Evolutionary conservation across 2,797 vertebrate genomes (phyloP).

Genomic region (Somateria mollissima): DNA sequence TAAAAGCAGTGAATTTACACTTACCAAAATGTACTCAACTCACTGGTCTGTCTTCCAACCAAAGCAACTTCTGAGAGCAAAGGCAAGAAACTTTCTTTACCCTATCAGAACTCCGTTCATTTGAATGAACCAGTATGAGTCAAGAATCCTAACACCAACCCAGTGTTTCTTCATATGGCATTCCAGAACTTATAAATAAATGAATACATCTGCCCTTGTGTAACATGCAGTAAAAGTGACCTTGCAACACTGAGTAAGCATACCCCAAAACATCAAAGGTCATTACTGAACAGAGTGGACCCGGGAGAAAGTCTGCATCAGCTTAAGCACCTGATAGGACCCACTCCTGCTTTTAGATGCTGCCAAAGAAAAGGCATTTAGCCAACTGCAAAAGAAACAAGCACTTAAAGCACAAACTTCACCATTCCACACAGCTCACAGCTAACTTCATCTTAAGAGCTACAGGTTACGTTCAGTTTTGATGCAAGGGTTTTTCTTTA

Average conservation of each 20-base stretch:
- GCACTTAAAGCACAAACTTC: not conserved
- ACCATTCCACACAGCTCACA: not conserved
- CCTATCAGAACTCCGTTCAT: not conserved
- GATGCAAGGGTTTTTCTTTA: not conserved
- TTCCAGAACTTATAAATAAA: not conserved
- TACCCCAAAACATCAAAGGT: slow-evolving; percentile 26
- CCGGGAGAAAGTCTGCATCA: slow-evolving; percentile 20
- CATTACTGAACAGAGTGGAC: not conserved
- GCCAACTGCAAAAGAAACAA: not conserved
- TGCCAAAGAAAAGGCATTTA: not conserved
- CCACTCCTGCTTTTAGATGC: not conserved
- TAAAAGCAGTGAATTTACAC: not conserved
- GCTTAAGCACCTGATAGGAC: not conserved
- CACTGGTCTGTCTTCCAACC: not conserved
- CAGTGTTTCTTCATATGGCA: not conserved
- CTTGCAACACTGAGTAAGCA: not conserved
- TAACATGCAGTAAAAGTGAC: not conserved
- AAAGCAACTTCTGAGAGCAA: not conserved
- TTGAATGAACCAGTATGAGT: not conserved
- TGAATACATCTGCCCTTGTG: not conserved
- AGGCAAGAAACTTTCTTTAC: not conserved
- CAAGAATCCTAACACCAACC: not conserved
- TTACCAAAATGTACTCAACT: not conserved
- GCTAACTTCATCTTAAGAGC: not conserved
- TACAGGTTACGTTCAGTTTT: not conserved